A percentile compares a stretch with the other conserved stretches of the same genome.
Evolutionary conservation across 2,113 vertebrate species (phyloP).

Genomic region (Oriolus oriolus): DNA sequence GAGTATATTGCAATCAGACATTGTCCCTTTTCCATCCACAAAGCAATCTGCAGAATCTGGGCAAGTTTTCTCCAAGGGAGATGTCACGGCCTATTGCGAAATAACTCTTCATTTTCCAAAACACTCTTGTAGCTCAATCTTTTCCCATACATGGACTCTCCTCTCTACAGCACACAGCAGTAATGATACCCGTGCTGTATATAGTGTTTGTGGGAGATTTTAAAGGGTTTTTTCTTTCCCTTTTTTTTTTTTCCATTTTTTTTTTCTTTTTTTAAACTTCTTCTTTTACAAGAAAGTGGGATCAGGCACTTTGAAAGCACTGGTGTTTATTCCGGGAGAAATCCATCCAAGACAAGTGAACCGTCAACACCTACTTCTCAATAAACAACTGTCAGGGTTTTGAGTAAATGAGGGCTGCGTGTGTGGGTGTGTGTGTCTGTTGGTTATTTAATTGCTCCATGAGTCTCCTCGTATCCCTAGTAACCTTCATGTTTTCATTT

Average conservation of each 20-base stretch:
- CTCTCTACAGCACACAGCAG: neutral
- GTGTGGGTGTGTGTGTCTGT: neutral
- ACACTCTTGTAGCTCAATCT: neutral
- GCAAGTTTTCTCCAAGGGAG: conserved; percentile 34
- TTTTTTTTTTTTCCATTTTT: neutral
- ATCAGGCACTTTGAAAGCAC: conserved; percentile 52
- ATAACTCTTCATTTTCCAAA: conserved; percentile 17
- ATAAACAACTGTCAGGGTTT: conserved; percentile 66
- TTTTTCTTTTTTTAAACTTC: neutral
- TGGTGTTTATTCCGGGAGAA: conserved; percentile 42
- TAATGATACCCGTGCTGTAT: neutral
- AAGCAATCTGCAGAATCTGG: conserved; percentile 40
- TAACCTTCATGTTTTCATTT: conserved; percentile 39
- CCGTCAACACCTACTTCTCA: conserved; percentile 54
- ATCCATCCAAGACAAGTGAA: conserved; percentile 48
- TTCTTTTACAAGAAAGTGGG: neutral
- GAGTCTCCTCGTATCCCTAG: conserved; percentile 6
- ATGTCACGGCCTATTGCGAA: neutral
- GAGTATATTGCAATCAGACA: neutral
- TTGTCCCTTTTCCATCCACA: conserved; percentile 27
- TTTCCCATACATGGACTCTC: conserved; percentile 63
- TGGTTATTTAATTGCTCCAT: conserved; percentile 29
- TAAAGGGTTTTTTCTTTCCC: neutral
- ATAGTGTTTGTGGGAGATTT: neutral
- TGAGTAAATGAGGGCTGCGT: conserved; percentile 37